These are phyloP conservation scores for Alouatta palliata DNA, from an alignment of 2,113 vertebrate genomes.

Conservation along the genomic window DNA sequence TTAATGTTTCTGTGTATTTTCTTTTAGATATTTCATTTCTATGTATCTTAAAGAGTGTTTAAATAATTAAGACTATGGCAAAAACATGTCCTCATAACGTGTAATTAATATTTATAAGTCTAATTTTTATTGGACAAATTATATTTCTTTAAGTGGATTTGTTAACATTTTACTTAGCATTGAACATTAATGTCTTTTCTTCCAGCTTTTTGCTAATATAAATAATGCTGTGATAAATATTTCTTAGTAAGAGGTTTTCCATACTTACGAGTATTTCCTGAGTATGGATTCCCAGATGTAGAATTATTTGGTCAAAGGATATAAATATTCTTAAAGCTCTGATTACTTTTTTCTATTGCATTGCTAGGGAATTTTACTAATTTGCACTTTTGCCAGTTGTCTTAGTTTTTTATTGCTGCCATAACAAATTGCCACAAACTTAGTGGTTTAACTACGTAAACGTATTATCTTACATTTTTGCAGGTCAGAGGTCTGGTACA, in stretches of 20 bases:
- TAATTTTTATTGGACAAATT: not conserved
- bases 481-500: not conserved
- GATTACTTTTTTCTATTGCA: not conserved
- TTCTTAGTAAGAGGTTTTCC: not conserved
- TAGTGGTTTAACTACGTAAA: not conserved
- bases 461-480: not conserved
- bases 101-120: not conserved
- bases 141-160: not conserved
- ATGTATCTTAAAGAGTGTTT: not conserved
- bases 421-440: not conserved
- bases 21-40: not conserved
- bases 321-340: not conserved
- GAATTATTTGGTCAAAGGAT: conserved; percentile 2
- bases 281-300: not conserved
- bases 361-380: not conserved
- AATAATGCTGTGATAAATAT: not conserved
- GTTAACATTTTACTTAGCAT: not conserved
- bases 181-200: not conserved
- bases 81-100: not conserved
- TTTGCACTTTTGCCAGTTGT: not conserved
- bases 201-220: not conserved
- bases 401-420: not conserved
- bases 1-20: not conserved
- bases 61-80: not conserved
- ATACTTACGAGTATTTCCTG: not conserved